Percentiles rank a stretch among this genome's conserved stretches.
phyloP scores from a whole-genome alignment of 2,888 invertebrate genomes.

The Protophormia terraenovae region DNA sequence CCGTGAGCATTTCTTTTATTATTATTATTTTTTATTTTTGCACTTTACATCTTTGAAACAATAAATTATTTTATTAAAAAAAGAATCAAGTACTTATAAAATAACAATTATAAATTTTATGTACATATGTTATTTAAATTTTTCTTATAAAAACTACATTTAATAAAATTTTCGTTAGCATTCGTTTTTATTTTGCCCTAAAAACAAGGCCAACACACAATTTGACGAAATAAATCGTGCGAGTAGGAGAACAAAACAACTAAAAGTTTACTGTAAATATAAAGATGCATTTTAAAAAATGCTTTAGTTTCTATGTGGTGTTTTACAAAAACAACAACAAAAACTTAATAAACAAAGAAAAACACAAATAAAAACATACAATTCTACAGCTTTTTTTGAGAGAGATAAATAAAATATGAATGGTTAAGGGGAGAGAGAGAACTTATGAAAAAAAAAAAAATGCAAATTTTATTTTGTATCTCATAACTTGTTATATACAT shows the following conservation, averaged over 20 bases:
- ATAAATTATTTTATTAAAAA: too few species aligned
- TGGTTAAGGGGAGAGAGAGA: background rate
- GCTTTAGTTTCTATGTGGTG: background rate
- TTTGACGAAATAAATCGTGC: background rate
- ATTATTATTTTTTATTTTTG: too few species aligned
- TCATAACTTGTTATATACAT: background rate
- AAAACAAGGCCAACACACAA: slow-evolving; percentile 15
- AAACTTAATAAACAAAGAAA: background rate
- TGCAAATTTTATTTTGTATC: slow-evolving; percentile 1
- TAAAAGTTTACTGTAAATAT: background rate
- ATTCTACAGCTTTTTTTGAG: background rate
- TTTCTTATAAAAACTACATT: background rate
- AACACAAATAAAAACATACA: background rate
- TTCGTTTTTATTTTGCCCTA: background rate
- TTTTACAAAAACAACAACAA: background rate
- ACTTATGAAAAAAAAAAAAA: slow-evolving; percentile 6
- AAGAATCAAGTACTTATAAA: too few species aligned
- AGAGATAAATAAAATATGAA: background rate
- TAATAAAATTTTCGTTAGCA: background rate
- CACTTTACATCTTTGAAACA: too few species aligned
- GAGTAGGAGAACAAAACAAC: background rate
- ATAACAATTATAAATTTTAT: too few species aligned
- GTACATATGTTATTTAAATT: background rate
- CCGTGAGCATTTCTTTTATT: too few species aligned
- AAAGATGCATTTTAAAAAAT: background rate